These are phyloP conservation scores for Yponomeuta sedellus DNA, from an alignment of 2,888 invertebrate species.

Conservation along the genomic window DNA sequence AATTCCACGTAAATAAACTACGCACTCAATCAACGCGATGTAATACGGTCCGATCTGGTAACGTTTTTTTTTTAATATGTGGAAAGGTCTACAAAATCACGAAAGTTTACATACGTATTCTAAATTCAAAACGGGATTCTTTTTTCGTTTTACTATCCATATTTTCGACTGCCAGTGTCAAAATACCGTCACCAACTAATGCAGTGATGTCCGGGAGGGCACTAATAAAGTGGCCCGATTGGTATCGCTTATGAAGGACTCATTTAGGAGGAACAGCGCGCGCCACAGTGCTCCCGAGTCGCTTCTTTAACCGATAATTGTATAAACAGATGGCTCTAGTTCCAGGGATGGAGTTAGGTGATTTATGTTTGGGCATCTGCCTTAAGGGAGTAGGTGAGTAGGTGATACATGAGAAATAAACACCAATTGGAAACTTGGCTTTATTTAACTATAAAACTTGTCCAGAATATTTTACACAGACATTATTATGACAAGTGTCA, in stretches of 20 bases:
- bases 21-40: no score
- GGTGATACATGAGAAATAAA: no score
- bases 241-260: conserved; percentile 66
- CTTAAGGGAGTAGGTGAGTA: neutral
- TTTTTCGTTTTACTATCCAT: neutral
- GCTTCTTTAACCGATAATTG: conserved; percentile 70
- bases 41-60: no score
- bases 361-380: neutral
- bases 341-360: conserved; percentile 42
- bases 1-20: no score
- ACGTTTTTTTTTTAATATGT: no score
- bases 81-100: no score
- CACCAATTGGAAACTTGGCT: no score
- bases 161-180: conserved; percentile 19
- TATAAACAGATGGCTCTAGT: conserved; percentile 72
- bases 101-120: neutral
- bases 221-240: conserved; percentile 60
- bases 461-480: no score
- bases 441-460: no score
- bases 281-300: conserved; percentile 67
- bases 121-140: neutral
- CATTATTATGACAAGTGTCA: no score
- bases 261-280: conserved; percentile 75
- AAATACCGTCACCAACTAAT: conserved; percentile 53
- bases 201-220: conserved; percentile 42